A percentile compares a stretch with the other conserved stretches of the same genome.
Evolutionary conservation across 2,113 vertebrate genomes (phyloP).

Genomic region (Myiopsitta monachus): DNA sequence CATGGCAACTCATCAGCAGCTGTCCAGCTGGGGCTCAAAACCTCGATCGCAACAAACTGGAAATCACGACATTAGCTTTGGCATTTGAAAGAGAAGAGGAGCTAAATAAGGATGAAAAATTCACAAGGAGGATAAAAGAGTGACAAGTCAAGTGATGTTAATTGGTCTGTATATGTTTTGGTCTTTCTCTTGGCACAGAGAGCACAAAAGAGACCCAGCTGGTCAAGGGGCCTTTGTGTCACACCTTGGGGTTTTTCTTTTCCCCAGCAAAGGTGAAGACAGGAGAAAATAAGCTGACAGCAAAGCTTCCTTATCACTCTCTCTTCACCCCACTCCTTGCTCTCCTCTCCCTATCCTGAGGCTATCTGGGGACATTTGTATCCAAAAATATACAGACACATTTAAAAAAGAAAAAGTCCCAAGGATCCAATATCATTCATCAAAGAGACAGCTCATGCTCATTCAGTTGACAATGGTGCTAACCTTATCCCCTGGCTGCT

Average conservation of each 20-base stretch:
- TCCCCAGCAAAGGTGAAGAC: background rate
- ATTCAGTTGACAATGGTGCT: conserved; percentile 58
- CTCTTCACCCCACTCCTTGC: background rate
- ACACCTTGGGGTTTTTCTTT: background rate
- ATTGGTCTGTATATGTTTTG: background rate
- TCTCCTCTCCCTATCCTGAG: background rate
- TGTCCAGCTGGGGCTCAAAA: background rate
- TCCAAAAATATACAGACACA: conserved; percentile 35
- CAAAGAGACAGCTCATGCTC: conserved; percentile 61
- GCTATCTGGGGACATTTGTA: conserved; percentile 32
- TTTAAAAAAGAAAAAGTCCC: background rate
- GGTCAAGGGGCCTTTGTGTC: background rate
- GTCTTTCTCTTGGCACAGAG: background rate
- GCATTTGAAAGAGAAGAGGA: background rate
- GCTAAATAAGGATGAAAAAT: conserved; percentile 51
- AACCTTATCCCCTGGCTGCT: conserved; percentile 62
- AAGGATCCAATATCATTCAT: conserved; percentile 52
- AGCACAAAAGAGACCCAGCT: background rate
- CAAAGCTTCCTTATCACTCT: background rate
- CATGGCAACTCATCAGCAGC: background rate
- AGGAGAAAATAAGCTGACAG: background rate
- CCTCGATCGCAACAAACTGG: background rate
- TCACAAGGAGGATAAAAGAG: background rate
- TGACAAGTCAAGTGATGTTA: background rate
- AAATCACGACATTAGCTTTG: background rate